Evolutionary conservation across 2,888 invertebrate species (phyloP).

Genomic region (Conops quadrifasciatus): DNA sequence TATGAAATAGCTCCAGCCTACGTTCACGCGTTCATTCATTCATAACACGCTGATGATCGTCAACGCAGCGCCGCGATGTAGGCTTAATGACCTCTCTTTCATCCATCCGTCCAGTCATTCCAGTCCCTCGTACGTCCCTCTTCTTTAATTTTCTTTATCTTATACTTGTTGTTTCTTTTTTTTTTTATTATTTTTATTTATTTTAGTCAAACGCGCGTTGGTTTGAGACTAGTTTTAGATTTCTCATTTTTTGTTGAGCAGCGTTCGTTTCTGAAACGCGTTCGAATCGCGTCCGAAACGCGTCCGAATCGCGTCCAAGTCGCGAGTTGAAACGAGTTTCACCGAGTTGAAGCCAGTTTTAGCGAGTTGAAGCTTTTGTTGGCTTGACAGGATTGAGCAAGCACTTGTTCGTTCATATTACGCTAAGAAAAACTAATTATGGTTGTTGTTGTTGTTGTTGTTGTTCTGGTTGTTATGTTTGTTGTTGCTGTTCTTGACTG

Average conservation of each 20-base stretch:
- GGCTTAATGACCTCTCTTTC: slow-evolving; percentile 31
- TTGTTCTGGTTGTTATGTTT: no score
- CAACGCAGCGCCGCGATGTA: not conserved
- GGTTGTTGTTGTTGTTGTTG: no score
- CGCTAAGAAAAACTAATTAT: no score
- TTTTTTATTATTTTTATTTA: not conserved
- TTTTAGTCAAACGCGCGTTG: no score
- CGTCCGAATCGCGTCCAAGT: no score
- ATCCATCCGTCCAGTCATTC: slow-evolving; percentile 1
- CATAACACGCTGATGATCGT: slow-evolving; percentile 15
- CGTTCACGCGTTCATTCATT: slow-evolving; percentile 34
- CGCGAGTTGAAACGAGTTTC: not conserved
- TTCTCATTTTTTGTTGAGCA: no score
- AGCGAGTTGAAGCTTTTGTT: no score
- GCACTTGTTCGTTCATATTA: no score
- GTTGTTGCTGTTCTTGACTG: no score
- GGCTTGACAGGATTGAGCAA: no score
- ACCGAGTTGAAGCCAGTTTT: no score
- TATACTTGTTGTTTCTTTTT: not conserved
- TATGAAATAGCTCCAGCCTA: slow-evolving; percentile 7
- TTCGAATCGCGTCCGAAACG: not conserved
- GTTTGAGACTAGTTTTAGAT: no score
- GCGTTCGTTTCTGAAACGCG: not conserved
- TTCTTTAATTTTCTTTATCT: not conserved
- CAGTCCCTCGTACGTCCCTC: not conserved